A percentile compares a stretch with the other conserved stretches of the same genome.
Evolutionary conservation across 2,888 invertebrate species (phyloP).

Genomic region (Leptopilina syphax): DNA sequence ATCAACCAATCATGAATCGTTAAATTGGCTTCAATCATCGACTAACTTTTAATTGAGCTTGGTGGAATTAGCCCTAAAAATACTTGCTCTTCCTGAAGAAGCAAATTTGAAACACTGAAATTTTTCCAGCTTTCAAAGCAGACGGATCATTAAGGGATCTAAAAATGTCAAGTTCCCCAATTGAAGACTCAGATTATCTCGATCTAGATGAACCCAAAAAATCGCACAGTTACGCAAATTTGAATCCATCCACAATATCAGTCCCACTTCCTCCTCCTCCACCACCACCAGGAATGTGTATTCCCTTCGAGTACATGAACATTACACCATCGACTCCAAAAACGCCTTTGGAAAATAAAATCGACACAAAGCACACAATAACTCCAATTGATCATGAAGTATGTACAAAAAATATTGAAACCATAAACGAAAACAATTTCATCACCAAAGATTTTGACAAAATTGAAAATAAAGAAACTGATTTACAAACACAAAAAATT

Average conservation of each 20-base stretch:
- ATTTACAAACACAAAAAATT: not conserved
- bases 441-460: not conserved
- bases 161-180: conserved; percentile 69
- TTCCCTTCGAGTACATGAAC: conserved; percentile 69
- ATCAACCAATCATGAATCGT: too few species aligned
- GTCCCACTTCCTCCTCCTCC: conserved; percentile 55
- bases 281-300: conserved; percentile 69
- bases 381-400: conserved; percentile 48
- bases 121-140: conserved; percentile 66
- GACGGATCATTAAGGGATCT: conserved; percentile 64
- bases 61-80: too few species aligned
- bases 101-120: not conserved
- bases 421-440: conserved; percentile 17
- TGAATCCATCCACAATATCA: conserved; percentile 57
- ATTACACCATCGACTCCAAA: conserved; percentile 46
- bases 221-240: conserved; percentile 61
- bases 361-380: conserved; percentile 40
- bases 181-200: conserved; percentile 59
- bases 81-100: not conserved
- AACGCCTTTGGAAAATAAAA: not conserved
- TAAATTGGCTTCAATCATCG: too few species aligned
- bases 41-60: too few species aligned
- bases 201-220: conserved; percentile 54
- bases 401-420: conserved; percentile 29
- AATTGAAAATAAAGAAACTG: conserved; percentile 33